Evolutionary conservation across 2,113 vertebrate genomes (phyloP), one percentile per base, ranked within the genome.

Genomic region (Isichthys henryi): DNA sequence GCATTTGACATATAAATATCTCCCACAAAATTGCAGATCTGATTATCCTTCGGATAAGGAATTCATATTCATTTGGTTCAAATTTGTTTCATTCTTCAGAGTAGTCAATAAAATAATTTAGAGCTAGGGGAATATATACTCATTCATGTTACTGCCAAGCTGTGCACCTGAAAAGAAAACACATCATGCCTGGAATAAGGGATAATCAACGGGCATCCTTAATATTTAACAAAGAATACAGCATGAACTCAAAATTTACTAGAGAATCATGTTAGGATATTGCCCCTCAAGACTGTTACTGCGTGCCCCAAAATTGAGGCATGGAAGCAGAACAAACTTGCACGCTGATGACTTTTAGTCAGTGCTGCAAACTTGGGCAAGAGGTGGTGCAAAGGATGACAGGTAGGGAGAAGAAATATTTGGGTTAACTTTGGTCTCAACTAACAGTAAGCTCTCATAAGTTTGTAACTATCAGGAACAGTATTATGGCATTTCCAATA

Each of bases 1-100:
- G 15, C 74, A 43, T 80, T 35, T 80, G 5, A 80, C 31, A 80
- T 7, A 35, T 39, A 43, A 80, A 43, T 80, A 43, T 80, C 35
- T 80, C 35, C 85, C 87, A 80, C n/a, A 27, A 17, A 77, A 84
- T 62, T 17, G 50, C 35, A 86, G 39, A 89, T 86, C 15, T 39
- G 31, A 80, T 19, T 70, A 70, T 15, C 5, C 19, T 80, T 43
- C 6, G 1, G 5, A 80, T 43, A 88, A 31, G 21, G 52, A 52
- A 13, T 84, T 83, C 77, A 88, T 88, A 87, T 66, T 87, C 49
- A 87, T 3, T 31, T 46, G n/a, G 45, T 58, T 82, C 23, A 84
- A 45, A 56, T 23, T 66, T 77, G 31, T 80, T 85, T 46, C 19
- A n/a, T 21, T 56, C 31, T 35, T 39, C n/a, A 43, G 74, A 77